Evolutionary conservation across 1,140 invertebrate genomes (phyloP), one percentile per base, ranked within the genome.

Genomic region (Zaprionus nigranus): DNA sequence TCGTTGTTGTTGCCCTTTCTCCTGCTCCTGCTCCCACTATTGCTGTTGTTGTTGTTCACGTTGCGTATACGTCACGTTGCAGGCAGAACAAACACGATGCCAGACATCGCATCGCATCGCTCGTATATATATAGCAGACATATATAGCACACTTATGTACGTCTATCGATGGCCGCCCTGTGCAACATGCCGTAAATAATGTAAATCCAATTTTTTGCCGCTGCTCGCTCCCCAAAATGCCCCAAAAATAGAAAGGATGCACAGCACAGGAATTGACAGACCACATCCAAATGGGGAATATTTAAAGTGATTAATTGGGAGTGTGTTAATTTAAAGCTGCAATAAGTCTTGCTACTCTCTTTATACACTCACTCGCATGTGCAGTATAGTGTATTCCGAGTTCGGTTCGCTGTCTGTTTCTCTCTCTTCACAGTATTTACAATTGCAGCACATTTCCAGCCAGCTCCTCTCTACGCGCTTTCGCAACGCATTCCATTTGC

Each of bases 141-240:
- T 36, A 66, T 73, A 63, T 81, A 28, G 28, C 20, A 59, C 53
- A 22, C 64, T 58, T 65, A 30, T 58, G 20, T 43, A n/a, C 17
- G 73, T 67, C 78, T 85, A 86, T 84, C 75, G 75, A 86, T 78
- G 58, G 57, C 54, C 49, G 57, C 54, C 49, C 57, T 81, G 82
- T 83, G 72, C 82, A 83, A 81, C 88, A 88, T 87, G 84, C 84
- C 88, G 85, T 88, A 90, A 90, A 90, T 88, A 88, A 88, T 88
- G 85, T 75, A 88, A 88, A 84, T 88, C 71, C 84, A 84, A 90
- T 88, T 90, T 84, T 68, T 63, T 30, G 1, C 6, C 17, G 1
- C 20, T 7, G 17, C 20, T 9, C 46, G 4, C 46, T 20, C 3
- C 46, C 24, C 17, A 5, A 51, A 5, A 51, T 24, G 3, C 46